Conservation (phyloP, 2,797 vertebrate genomes). For the Rhynchotus rufescens region DNA sequence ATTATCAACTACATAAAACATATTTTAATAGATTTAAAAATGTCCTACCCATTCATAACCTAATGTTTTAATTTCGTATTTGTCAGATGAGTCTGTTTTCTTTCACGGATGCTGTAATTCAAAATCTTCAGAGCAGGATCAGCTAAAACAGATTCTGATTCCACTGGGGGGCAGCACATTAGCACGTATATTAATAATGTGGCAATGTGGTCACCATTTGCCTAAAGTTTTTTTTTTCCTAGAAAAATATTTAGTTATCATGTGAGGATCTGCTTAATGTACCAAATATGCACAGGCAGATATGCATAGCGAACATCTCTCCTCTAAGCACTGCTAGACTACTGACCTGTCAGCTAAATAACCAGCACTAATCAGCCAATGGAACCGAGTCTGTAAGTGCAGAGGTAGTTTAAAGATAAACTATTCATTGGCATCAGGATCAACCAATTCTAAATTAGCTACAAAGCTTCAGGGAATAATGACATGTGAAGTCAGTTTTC, state of each 20-base stretch:
- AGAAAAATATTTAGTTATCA: background rate
- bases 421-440: constrained; percentile 67
- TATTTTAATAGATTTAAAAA: background rate
- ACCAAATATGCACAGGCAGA: background rate
- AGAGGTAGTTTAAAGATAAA: constrained; percentile 54
- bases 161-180: constrained; percentile 49
- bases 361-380: background rate
- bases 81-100: background rate
- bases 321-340: background rate
- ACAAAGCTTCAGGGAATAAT: constrained; percentile 58
- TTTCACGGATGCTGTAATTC: background rate
- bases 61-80: background rate
- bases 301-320: background rate
- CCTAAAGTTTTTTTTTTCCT: background rate
- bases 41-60: background rate
- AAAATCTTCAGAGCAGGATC: background rate
- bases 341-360: background rate
- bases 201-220: background rate
- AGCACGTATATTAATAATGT: background rate
- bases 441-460: constrained; percentile 72
- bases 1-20: background rate
- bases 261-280: background rate
- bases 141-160: background rate
- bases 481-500: constrained; percentile 41
- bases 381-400: constrained; percentile 14